Base-by-base conservation (phyloP, 2,888 invertebrate genomes). In the Pheosia tremula region DNA sequence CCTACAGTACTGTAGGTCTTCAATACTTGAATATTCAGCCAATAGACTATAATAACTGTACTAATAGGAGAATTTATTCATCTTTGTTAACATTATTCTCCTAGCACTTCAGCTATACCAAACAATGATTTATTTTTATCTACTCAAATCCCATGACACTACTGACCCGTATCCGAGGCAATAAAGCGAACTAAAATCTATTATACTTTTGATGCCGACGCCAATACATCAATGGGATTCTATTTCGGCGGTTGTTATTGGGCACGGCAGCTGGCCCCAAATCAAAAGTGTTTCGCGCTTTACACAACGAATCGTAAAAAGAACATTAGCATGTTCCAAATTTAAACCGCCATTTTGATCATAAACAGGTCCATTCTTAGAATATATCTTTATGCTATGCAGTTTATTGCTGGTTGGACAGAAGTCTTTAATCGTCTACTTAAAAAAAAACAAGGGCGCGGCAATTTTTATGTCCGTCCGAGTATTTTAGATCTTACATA, bases 261-360 rank as follows among this genome's bases (percentile, higher is more conserved):
- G 57, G 57, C 56, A 63, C 53, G 45, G 72, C 85, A 86, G 80
- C 83, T 81, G 84, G 82, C 70, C 69, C 68, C 78, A 80, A 85
- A 84, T 86, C 88, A 87, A 86, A 85, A 82, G 79, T 79, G 74
- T 77, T 77, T 74, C 74, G 77, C 67, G 68, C 82, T 79, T 82
- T 81, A 79, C 81, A 82, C 78, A 82, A 79, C 79, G 71, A 75
- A 75, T 86, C 89, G 87, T 90, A 90, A 90, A 89, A 89, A 83
- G 80, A 77, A 79, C 87, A 87, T 88, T 85, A 86, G 78, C 71
- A 72, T 70, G 80, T 75, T 78, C 86, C 69, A 79, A 83, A 86
- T 87, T 68, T 63, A 81, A n/a, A 72, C 70, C 71, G 70, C 68
- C 77, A 78, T 78, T 72, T 75, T 73, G 74, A 74, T 69, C 69